Percentiles rank a stretch among this genome's conserved stretches.
phyloP scores from a whole-genome alignment of 2,888 invertebrate species.

The Gymnosoma rotundatum region DNA sequence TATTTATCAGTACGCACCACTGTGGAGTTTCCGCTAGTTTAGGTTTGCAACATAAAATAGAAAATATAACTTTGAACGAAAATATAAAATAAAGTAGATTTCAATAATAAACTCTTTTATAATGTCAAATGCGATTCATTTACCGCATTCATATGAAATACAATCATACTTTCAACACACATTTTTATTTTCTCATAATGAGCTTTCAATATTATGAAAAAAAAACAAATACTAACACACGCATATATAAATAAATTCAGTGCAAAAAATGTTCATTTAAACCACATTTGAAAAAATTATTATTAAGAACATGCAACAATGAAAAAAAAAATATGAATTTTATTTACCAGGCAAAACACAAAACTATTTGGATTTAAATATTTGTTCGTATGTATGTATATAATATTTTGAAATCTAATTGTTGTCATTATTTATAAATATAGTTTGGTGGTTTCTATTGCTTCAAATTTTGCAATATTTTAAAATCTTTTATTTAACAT shows the following conservation, averaged over 20 bases:
- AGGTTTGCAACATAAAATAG: not conserved
- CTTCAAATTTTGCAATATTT: constrained; percentile 15
- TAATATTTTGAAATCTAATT: constrained; percentile 42
- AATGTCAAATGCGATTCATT: constrained; percentile 6
- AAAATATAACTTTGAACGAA: not conserved
- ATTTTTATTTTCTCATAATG: constrained; percentile 35
- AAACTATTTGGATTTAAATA: constrained; percentile 4
- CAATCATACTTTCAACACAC: constrained; percentile 7
- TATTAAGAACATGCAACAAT: constrained; percentile 4
- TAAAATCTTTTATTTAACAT: not conserved
- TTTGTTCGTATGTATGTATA: constrained; percentile 1
- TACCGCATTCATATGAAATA: not conserved
- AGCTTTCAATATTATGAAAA: constrained; percentile 32
- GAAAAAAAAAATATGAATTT: not conserved
- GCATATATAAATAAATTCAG: constrained; percentile 20
- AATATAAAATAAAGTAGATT: constrained; percentile 19
- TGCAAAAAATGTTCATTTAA: constrained; percentile 37
- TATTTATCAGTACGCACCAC: not conserved
- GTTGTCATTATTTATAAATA: constrained; percentile 49
- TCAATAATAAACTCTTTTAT: constrained; percentile 32
- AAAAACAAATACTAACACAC: constrained; percentile 2
- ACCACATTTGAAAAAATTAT: constrained; percentile 26
- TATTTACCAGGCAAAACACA: not conserved
- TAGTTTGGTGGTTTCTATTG: constrained; percentile 34
- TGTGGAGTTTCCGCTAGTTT: not conserved